These are phyloP conservation scores for Cryptocheilus praepositus DNA, from an alignment of 2,888 invertebrate species.

Conservation along the genomic window DNA sequence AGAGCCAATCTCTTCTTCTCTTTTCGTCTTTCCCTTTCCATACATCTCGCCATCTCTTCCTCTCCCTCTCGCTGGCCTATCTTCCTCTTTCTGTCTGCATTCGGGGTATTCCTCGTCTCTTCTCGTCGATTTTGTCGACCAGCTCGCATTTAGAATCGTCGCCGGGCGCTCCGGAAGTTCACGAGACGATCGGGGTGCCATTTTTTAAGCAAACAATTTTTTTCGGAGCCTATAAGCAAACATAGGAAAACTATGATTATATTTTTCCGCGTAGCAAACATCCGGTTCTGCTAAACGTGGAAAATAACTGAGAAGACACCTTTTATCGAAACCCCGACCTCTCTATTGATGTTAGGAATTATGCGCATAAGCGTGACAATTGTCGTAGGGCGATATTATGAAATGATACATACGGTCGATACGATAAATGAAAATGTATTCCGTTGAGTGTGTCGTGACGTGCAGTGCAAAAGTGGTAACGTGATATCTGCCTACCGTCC, in stretches of 20 bases:
- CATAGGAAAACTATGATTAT: too few species aligned
- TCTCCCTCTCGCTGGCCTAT: slow-evolving; percentile 11
- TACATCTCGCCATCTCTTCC: background rate
- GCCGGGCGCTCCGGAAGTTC: slow-evolving; percentile 40
- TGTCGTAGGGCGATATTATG: too few species aligned
- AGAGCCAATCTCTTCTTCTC: slow-evolving; percentile 34
- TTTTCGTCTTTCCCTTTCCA: slow-evolving; percentile 12
- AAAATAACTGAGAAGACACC: too few species aligned
- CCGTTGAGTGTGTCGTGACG: too few species aligned
- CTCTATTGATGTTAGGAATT: too few species aligned
- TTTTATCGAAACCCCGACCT: too few species aligned
- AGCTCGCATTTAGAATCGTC: slow-evolving; percentile 41
- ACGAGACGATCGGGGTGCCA: slow-evolving; percentile 15
- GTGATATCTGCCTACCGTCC: background rate
- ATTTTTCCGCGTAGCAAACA: too few species aligned
- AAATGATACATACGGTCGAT: too few species aligned
- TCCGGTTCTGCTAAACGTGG: too few species aligned
- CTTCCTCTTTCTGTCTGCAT: slow-evolving; percentile 12
- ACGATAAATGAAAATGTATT: too few species aligned
- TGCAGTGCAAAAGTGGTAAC: background rate
- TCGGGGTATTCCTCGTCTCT: slow-evolving; percentile 12
- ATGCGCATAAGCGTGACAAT: too few species aligned
- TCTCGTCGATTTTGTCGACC: slow-evolving; percentile 33
- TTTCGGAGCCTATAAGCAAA: background rate
- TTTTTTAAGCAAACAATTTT: slow-evolving; percentile 2